phyloP scores from a whole-genome alignment of 2,888 invertebrate species.

The Aporophyla nigra region DNA sequence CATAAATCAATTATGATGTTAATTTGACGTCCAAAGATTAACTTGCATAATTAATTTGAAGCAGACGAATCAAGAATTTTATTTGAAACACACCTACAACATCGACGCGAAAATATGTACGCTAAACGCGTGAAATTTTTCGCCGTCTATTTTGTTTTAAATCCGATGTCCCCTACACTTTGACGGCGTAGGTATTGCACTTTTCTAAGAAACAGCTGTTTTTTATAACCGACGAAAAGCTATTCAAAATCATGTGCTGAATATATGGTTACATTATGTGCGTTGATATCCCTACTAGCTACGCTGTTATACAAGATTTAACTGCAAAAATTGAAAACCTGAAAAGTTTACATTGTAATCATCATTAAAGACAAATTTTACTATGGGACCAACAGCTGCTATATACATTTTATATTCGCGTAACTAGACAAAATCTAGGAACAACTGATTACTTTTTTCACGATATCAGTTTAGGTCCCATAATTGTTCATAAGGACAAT shows the following conservation, averaged over 20 bases:
- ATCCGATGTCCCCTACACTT: no score
- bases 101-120: not conserved
- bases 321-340: not conserved
- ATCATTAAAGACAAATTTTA: no score
- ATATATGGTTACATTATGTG: no score
- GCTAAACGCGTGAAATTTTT: no score
- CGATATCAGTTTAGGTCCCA: not conserved
- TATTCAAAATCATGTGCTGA: not conserved
- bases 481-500: not conserved
- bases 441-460: not conserved
- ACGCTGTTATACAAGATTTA: not conserved
- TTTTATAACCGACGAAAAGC: no score
- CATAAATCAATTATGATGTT: slow-evolving; percentile 9
- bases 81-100: not conserved
- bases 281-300: no score
- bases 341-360: not conserved
- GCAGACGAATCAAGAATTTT: not conserved
- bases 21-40: slow-evolving; percentile 9
- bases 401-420: not conserved
- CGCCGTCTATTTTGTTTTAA: no score
- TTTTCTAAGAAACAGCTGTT: no score
- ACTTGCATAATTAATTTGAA: not conserved
- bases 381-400: no score
- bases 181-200: no score
- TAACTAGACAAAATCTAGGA: not conserved